Evolutionary conservation across 2,888 invertebrate genomes (phyloP).

Genomic region (Lamproptera curius): DNA sequence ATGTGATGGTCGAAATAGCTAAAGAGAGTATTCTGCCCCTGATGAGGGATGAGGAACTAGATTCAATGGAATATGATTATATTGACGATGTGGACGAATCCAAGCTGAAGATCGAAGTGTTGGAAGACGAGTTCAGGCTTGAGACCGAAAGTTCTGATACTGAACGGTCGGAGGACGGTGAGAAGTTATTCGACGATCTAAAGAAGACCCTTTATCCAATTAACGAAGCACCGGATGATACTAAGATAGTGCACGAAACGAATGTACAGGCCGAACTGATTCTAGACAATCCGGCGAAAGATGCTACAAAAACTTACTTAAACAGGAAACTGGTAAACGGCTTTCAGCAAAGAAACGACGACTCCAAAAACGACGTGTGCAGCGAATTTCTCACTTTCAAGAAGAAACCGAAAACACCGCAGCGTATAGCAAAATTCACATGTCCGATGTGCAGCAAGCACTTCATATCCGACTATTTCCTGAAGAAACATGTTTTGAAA

Average conservation of each 20-base stretch:
- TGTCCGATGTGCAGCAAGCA: conserved; percentile 59
- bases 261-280: conserved; percentile 19
- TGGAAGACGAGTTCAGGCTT: conserved; percentile 66
- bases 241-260: no score
- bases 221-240: not conserved
- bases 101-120: conserved; percentile 48
- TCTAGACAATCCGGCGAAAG: conserved; percentile 35
- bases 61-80: conserved; percentile 36
- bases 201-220: conserved; percentile 8
- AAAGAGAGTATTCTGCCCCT: conserved; percentile 47
- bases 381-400: conserved; percentile 61
- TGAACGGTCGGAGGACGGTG: no score
- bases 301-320: conserved; percentile 39
- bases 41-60: conserved; percentile 29
- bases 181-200: conserved; percentile 2
- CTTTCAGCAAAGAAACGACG: conserved; percentile 27
- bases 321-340: conserved; percentile 48
- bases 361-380: conserved; percentile 36
- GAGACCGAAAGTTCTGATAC: conserved; percentile 48
- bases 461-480: conserved; percentile 61
- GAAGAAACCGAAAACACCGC: conserved; percentile 37
- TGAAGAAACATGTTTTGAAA: conserved; percentile 52
- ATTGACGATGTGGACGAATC: conserved; percentile 39
- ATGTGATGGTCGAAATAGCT: conserved; percentile 57
- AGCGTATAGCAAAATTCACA: conserved; percentile 36